Conservation (phyloP, 2,797 vertebrate species). For the Ficedula albicollis region DNA sequence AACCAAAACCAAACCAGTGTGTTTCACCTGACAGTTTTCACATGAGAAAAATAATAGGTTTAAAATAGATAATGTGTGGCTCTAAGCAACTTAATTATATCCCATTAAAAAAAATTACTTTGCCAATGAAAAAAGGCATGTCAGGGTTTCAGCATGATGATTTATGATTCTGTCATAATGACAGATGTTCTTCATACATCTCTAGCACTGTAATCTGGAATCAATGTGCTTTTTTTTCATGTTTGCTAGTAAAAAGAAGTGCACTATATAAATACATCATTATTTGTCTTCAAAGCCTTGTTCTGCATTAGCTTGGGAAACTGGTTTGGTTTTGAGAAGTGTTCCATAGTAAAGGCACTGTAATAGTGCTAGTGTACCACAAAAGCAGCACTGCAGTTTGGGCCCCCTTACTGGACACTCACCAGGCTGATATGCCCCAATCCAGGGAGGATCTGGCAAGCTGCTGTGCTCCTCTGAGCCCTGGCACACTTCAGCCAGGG, state of each 20-base stretch:
- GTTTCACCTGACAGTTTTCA: constrained; percentile 18
- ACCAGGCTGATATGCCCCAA: neutral
- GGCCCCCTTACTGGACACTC: neutral
- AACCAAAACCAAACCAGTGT: neutral
- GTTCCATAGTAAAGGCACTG: neutral
- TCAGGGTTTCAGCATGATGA: constrained; percentile 30
- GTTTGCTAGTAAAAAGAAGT: constrained; percentile 28
- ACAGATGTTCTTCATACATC: constrained; percentile 60
- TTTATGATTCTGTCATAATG: constrained; percentile 66
- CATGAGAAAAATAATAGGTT: constrained; percentile 8
- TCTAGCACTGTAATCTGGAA: constrained; percentile 42
- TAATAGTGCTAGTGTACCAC: neutral
- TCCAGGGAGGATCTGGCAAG: neutral
- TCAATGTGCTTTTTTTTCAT: neutral
- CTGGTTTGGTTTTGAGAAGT: neutral
- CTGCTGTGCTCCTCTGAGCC: neutral
- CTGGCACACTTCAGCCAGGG: neutral
- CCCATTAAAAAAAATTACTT: constrained; percentile 32
- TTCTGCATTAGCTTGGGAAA: neutral
- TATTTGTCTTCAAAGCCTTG: neutral
- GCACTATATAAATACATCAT: neutral
- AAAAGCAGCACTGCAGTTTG: neutral
- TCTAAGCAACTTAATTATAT: constrained; percentile 51
- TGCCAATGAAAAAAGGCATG: constrained; percentile 22
- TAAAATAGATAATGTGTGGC: constrained; percentile 15